phyloP scores from a whole-genome alignment of 2,888 invertebrate genomes.

The Capitulum mitella region DNA sequence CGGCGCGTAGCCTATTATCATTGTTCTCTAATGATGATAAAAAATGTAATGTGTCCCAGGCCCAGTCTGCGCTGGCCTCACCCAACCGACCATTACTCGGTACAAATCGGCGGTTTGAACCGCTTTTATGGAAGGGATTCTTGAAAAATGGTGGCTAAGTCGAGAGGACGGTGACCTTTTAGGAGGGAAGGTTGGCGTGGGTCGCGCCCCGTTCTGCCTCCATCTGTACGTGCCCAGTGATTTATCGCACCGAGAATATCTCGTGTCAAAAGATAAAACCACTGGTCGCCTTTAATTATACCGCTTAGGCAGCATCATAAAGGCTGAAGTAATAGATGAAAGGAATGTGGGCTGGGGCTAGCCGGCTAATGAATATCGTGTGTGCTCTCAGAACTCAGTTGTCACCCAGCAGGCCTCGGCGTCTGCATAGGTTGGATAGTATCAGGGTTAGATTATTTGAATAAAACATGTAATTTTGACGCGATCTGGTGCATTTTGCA shows the following conservation, averaged over 20 bases:
- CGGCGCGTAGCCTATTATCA: neutral
- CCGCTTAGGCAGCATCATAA: neutral
- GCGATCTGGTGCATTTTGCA: too few species aligned
- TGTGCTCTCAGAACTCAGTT: neutral
- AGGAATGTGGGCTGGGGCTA: neutral
- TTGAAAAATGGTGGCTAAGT: constrained; percentile 14
- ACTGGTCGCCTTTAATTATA: constrained; percentile 11
- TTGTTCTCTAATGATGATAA: constrained; percentile 22
- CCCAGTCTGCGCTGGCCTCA: neutral
- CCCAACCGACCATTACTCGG: neutral
- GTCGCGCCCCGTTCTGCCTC: neutral
- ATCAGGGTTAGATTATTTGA: too few species aligned
- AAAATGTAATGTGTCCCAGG: constrained; percentile 21
- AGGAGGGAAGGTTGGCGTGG: neutral
- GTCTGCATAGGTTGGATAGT: too few species aligned
- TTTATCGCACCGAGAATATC: neutral
- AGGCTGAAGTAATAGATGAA: constrained; percentile 13
- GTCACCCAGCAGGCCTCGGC: neutral
- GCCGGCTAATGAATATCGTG: neutral
- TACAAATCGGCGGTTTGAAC: neutral
- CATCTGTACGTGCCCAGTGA: neutral
- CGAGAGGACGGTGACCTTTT: neutral
- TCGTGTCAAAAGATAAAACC: constrained; percentile 9
- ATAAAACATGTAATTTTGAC: too few species aligned
- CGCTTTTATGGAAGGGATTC: constrained; percentile 13